Evolutionary conservation across 2,797 vertebrate species (phyloP).

Genomic region (Galagoides demidoff): DNA sequence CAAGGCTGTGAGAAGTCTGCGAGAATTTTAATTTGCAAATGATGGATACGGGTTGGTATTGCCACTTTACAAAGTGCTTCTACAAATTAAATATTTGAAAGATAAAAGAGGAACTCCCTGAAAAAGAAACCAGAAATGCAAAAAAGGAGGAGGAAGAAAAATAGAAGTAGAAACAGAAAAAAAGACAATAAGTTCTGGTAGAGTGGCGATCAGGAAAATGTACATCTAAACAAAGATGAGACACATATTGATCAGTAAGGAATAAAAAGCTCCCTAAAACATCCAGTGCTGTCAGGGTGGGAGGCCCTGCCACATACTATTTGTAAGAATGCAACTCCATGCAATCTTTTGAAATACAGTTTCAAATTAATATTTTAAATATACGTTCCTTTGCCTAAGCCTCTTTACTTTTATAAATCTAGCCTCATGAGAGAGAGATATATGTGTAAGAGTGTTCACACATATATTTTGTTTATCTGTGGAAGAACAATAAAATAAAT

Average conservation of each 20-base stretch:
- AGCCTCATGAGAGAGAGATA: not conserved
- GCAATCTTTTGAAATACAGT: not conserved
- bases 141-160: not conserved
- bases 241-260: not conserved
- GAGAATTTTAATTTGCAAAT: constrained; percentile 4
- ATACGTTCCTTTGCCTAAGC: not conserved
- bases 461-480: not conserved
- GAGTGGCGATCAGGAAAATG: not conserved
- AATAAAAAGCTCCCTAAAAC: not conserved
- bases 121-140: constrained; percentile 33
- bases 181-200: not conserved
- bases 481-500: not conserved
- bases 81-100: not conserved
- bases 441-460: not conserved
- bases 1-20: not conserved
- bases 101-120: not conserved
- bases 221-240: not conserved
- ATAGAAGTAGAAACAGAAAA: not conserved
- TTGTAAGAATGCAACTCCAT: not conserved
- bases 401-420: constrained; percentile 17
- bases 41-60: not conserved
- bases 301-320: not conserved
- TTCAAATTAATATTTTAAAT: constrained; percentile 43
- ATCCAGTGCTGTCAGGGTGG: not conserved
- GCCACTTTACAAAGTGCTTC: not conserved